Conservation (phyloP, 2,888 invertebrate species). For the Brachypalpus laphriformis region DNA sequence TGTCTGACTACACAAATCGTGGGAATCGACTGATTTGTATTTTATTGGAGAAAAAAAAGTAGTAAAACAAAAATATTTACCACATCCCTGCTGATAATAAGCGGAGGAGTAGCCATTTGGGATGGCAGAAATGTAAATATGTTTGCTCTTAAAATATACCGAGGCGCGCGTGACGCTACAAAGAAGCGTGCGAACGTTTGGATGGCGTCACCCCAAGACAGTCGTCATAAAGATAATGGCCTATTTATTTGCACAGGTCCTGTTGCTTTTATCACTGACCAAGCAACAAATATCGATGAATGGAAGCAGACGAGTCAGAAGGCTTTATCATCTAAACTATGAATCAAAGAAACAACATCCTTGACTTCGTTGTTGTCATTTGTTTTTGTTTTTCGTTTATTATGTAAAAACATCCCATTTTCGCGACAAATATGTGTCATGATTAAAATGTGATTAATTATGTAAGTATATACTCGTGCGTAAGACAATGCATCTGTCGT, state of each 20-base stretch:
- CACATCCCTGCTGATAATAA: not conserved
- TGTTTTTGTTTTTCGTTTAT: constrained; percentile 16
- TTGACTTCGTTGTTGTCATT: constrained; percentile 41
- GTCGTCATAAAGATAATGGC: constrained; percentile 6
- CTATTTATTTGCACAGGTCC: constrained; percentile 8
- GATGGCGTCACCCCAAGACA: constrained; percentile 18
- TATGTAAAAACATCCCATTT: constrained; percentile 35
- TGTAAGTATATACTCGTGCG: constrained; percentile 11
- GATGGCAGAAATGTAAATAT: constrained; percentile 25
- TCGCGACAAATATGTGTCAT: constrained; percentile 62
- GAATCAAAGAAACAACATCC: constrained; percentile 45
- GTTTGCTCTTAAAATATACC: constrained; percentile 26
- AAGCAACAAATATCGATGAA: constrained; percentile 9
- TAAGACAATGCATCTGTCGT: constrained; percentile 39
- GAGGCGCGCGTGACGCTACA: not conserved
- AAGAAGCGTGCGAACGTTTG: constrained; percentile 48
- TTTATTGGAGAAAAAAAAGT: constrained; percentile 3
- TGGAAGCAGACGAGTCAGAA: constrained; percentile 9
- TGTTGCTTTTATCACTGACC: constrained; percentile 41
- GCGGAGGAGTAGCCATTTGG: not conserved
- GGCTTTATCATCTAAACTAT: constrained; percentile 35
- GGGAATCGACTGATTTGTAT: constrained; percentile 14
- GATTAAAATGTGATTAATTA: constrained; percentile 53
- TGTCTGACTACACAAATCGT: not conserved
- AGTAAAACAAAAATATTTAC: constrained; percentile 35